Percentiles rank a stretch among this genome's conserved stretches.
phyloP scores from a whole-genome alignment of 2,113 vertebrate genomes.

The Himantopus leucocephalus region DNA sequence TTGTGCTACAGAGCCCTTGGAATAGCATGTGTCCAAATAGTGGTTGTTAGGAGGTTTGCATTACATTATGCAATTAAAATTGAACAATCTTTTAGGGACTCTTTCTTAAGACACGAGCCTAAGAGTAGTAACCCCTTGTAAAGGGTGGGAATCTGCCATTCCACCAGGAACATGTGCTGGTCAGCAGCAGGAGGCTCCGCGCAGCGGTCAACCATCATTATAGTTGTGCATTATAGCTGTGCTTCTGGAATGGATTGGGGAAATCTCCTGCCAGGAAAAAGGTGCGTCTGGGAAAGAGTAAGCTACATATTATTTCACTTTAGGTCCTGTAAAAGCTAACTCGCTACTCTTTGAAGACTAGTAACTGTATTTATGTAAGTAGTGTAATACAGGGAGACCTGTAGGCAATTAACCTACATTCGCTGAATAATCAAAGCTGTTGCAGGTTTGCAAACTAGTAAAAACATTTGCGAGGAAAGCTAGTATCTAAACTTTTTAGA shows the following conservation, averaged over 20 bases:
- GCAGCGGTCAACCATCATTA: background rate
- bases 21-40: background rate
- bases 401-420: background rate
- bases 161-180: background rate
- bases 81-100: background rate
- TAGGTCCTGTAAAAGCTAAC: constrained; percentile 22
- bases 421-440: background rate
- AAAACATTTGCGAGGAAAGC: background rate
- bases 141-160: background rate
- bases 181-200: background rate
- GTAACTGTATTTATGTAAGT: constrained; percentile 15
- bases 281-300: background rate
- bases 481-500: background rate
- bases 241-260: background rate
- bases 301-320: constrained; percentile 41
- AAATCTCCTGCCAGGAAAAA: constrained; percentile 36
- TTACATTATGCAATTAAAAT: background rate
- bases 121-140: background rate
- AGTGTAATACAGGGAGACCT: background rate
- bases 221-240: constrained; percentile 23
- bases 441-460: background rate
- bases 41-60: background rate
- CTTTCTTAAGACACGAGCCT: background rate
- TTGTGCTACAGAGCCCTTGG: background rate
- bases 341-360: background rate